These are phyloP conservation scores for Myiozetetes cayanensis DNA, from an alignment of 2,113 vertebrate genomes.

Conservation along the genomic window DNA sequence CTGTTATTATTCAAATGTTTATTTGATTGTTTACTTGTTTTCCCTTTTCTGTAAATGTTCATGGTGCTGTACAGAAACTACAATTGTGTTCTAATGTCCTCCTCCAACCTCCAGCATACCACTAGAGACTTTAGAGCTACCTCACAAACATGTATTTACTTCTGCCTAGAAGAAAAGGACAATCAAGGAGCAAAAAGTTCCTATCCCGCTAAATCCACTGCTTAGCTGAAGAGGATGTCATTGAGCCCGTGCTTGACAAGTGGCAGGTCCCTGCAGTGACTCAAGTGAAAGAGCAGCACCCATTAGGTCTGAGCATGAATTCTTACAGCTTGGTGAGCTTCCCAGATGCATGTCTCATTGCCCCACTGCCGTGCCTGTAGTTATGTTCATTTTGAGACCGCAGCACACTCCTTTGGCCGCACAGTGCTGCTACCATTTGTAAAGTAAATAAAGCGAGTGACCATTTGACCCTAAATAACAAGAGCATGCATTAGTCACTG, in stretches of 20 bases:
- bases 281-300: neutral
- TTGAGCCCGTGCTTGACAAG: neutral
- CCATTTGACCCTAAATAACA: neutral
- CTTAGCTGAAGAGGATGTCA: neutral
- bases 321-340: neutral
- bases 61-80: neutral
- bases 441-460: conserved; percentile 5
- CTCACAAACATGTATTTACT: neutral
- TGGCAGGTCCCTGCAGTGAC: neutral
- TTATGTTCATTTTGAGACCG: neutral
- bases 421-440: neutral
- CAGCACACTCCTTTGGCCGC: neutral
- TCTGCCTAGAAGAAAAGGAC: neutral
- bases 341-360: neutral
- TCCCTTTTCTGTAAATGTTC: neutral
- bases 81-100: neutral
- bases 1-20: conserved; percentile 2
- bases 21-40: neutral
- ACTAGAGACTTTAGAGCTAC: neutral
- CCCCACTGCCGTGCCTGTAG: neutral
- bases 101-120: neutral
- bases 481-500: neutral
- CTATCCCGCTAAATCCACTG: neutral
- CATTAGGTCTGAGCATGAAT: neutral
- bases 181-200: neutral